Evolutionary conservation across 1,140 invertebrate species (phyloP), one percentile per base, ranked within the genome.

Genomic region (Brachionus angularis): DNA sequence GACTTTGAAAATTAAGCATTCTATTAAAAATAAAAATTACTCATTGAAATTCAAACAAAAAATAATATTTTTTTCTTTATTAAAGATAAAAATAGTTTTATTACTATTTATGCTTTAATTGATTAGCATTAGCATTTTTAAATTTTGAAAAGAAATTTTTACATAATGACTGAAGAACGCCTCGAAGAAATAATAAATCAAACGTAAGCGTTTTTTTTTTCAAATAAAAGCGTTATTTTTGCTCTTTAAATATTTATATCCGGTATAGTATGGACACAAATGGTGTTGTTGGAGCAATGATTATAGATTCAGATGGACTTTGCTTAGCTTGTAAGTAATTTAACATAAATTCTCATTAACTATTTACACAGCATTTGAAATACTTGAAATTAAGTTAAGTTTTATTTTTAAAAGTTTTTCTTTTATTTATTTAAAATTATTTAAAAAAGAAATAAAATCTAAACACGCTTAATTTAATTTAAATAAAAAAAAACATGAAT

Each of bases 271-370:
- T 58, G 53, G 53, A 58, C 33, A 58, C 53, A 5, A 58, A 58
- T 25, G 53, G 53, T 39, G 62, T 67, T 4, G 47, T 67, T 3
- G 62, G 62, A 29, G 42, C 47, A 16, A 67, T 67, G 62, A 67
- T 67, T 10, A 67, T 50, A 47, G 62, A 67, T 18, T 33, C 42
- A 7, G 42, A 67, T 12, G 62, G 62, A 34, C 47, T 67, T 47
- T 67, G 62, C 16, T 16, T 67, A 34, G 21, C 42, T 8, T 67
- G 62, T 67, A 50, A 67, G 62, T 67, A 25, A 16, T 67, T n/a
- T n/a, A 16, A 18, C 25, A 18, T 67, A 27, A 18, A 8, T 8
- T 16, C 14, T 1, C n/a, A 46, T 16, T 23, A 50, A 46, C 39
- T 16, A 10, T 16, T 10, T 10, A 16, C 39, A 42, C 16, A 10